Evolutionary conservation across 2,888 invertebrate species (phyloP), one percentile per base, ranked within the genome.

Genomic region (Spodoptera picta): DNA sequence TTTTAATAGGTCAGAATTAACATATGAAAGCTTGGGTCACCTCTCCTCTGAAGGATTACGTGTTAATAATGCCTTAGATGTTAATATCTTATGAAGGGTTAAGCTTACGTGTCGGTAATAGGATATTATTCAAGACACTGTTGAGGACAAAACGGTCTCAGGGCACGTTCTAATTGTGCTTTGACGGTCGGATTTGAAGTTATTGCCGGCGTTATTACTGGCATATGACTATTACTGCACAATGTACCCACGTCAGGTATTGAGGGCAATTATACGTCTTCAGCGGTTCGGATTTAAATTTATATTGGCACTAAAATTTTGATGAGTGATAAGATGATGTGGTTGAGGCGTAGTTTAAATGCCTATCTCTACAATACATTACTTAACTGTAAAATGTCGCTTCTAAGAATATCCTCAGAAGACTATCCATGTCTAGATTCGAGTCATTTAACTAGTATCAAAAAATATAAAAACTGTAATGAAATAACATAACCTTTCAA

Each of bases 1-100:
- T 83, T 87, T 87, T 90, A 90, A 90, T 90, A 88, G 91, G 89
- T 87, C 88, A 87, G 82, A 87, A 92, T 92, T 92, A 89, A 87
- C 92, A 92, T 92, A 90, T 84, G 89, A 91, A 90, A 87, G 87
- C 83, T 79, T 78, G 88, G 90, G 91, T 90, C 88, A 89, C 84
- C 83, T 83, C 82, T 83, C 76, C 72, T 78, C 83, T 88, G 85
- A 90, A 85, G 88, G 89, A 91, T 91, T 88, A 90, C 81, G 89
- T 89, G 92, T 87, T 92, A 91, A 92, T 92, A 88, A 88, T 87
- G 79, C 86, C 90, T 89, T 81, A 88, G 88, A 91, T 86, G 88
- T 88, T 90, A 90, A 90, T 90, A 88, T 86, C 86, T 87, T 86
- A 87, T 84, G 87, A 88, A 86, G 90, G 91, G 90, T 90, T 87